Conservation (phyloP, 2,797 vertebrate species). For the Ibycter americanus region DNA sequence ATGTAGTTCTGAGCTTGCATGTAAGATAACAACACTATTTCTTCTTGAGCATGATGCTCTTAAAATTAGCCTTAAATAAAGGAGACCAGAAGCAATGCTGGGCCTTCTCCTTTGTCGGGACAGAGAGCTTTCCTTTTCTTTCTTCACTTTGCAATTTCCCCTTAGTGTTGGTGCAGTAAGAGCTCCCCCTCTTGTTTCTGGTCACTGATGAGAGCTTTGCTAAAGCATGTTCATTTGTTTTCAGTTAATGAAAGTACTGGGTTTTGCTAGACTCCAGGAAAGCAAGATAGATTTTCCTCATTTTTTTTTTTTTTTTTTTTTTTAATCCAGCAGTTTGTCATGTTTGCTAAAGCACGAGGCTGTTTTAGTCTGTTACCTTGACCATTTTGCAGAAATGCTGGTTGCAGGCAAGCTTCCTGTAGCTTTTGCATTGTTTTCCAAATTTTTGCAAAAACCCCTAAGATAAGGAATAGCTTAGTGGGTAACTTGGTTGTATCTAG, state of each 20-base stretch:
- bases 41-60: background rate
- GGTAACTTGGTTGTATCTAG: background rate
- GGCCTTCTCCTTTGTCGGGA: background rate
- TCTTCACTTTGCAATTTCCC: background rate
- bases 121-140: background rate
- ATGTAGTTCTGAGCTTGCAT: background rate
- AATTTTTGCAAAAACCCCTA: background rate
- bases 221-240: background rate
- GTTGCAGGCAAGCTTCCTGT: background rate
- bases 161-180: background rate
- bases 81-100: background rate
- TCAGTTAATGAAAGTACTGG: background rate
- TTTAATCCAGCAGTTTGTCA: background rate
- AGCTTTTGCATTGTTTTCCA: background rate
- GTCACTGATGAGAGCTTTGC: background rate
- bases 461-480: background rate
- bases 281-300: background rate
- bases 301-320: background rate
- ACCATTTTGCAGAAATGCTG: background rate
- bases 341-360: background rate
- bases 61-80: background rate
- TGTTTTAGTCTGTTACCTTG: background rate
- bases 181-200: constrained; percentile 26
- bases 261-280: background rate
- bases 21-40: background rate